Evolutionary conservation across 2,888 invertebrate genomes (phyloP).

Genomic region (Plemyria rubiginata): DNA sequence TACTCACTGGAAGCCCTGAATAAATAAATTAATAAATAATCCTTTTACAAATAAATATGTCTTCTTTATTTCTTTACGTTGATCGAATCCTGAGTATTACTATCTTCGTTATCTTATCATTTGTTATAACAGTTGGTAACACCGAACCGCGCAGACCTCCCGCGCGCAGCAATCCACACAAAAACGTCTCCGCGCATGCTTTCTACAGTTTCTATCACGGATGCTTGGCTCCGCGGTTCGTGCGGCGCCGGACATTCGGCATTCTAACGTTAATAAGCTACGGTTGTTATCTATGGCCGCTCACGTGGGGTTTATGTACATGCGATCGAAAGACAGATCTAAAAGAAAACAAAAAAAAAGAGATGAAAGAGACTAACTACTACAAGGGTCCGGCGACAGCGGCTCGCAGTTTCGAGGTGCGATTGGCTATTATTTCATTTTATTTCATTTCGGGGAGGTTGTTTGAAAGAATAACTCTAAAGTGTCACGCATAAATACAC

Average conservation of each 20-base stretch:
- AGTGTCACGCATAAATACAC: too few relatives aligned
- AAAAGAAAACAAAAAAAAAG: conserved; percentile 1
- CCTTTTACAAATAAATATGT: too few relatives aligned
- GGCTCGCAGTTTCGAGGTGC: too few relatives aligned
- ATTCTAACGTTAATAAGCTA: conserved; percentile 29
- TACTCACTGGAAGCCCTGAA: too few relatives aligned
- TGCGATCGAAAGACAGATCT: conserved; percentile 5
- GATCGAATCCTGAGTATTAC: background rate
- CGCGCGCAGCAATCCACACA: conserved; percentile 59
- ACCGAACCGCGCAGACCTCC: conserved; percentile 30
- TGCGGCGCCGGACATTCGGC: conserved; percentile 27
- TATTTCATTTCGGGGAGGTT: too few relatives aligned
- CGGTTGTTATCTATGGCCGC: conserved; percentile 27
- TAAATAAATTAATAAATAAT: too few relatives aligned
- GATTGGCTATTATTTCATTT: too few relatives aligned
- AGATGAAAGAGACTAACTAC: background rate
- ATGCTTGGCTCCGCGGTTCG: conserved; percentile 58
- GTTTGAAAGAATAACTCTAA: too few relatives aligned
- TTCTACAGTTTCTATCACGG: conserved; percentile 78
- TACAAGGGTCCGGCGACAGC: too few relatives aligned
- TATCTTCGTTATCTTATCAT: background rate
- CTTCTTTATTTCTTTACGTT: too few relatives aligned
- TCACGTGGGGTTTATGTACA: conserved; percentile 20
- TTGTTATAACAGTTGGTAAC: background rate
- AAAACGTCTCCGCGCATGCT: conserved; percentile 62